Evolutionary conservation across 2,797 vertebrate species (phyloP).

Genomic region (Emys orbicularis): DNA sequence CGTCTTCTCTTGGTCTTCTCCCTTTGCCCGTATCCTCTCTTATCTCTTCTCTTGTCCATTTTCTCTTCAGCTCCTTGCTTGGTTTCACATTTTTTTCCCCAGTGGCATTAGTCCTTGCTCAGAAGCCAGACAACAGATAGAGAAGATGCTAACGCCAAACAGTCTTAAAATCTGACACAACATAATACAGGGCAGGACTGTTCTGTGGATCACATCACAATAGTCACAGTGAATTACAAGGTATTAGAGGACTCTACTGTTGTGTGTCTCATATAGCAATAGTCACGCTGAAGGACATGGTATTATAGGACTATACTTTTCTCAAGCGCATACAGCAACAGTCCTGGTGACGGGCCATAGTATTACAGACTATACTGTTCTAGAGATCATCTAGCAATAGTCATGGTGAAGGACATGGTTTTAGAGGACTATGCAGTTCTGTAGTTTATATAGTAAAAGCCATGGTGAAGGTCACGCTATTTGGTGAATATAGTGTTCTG

Average conservation of each 20-base stretch:
- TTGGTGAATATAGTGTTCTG: neutral
- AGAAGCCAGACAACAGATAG: neutral
- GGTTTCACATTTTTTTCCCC: neutral
- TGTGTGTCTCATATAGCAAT: slow-evolving; percentile 43
- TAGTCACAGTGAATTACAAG: slow-evolving; percentile 73
- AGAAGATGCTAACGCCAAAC: neutral
- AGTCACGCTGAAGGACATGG: slow-evolving; percentile 72
- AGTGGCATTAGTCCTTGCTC: neutral
- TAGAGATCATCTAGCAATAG: slow-evolving; percentile 55
- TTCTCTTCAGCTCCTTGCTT: neutral
- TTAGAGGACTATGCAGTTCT: neutral
- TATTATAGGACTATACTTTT: slow-evolving; percentile 62
- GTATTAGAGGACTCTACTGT: slow-evolving; percentile 56
- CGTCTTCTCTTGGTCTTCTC: too few species aligned
- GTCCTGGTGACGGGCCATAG: slow-evolving; percentile 17
- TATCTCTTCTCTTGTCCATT: neutral
- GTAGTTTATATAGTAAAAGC: neutral
- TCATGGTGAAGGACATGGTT: slow-evolving; percentile 59
- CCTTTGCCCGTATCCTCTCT: neutral
- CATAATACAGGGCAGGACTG: slow-evolving; percentile 57
- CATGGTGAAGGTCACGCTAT: neutral
- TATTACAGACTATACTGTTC: slow-evolving; percentile 20
- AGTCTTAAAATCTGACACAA: slow-evolving; percentile 47
- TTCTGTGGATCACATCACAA: slow-evolving; percentile 25
- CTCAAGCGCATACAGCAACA: slow-evolving; percentile 24